Conservation (phyloP, 1,140 invertebrate genomes). For the Drosophila arizonae region DNA sequence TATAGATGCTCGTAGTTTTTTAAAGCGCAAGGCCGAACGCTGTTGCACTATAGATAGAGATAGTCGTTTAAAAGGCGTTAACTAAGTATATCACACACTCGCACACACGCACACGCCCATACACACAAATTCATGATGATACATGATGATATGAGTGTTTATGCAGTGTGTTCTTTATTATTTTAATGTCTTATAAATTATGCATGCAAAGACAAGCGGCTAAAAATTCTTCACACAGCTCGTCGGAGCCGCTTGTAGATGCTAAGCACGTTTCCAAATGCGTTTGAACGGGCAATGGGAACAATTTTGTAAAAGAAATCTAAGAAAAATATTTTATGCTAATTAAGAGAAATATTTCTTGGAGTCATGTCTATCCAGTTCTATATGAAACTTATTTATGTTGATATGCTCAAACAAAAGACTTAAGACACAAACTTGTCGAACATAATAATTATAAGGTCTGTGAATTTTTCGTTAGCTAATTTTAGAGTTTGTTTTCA, state of each 20-base stretch:
- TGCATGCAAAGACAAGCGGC: slow-evolving; percentile 63
- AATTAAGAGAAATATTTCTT: slow-evolving; percentile 54
- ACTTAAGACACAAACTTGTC: slow-evolving; percentile 45
- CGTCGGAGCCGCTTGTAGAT: slow-evolving; percentile 32
- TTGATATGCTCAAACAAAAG: slow-evolving; percentile 1
- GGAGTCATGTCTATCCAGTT: slow-evolving; percentile 10
- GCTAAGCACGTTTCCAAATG: slow-evolving; percentile 65
- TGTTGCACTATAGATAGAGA: slow-evolving; percentile 62
- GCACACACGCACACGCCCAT: slow-evolving; percentile 18
- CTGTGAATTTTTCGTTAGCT: slow-evolving; percentile 18
- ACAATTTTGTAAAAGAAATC: slow-evolving; percentile 59
- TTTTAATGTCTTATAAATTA: slow-evolving; percentile 61
- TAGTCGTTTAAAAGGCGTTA: slow-evolving; percentile 19
- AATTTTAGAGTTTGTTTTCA: not conserved
- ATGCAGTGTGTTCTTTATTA: slow-evolving; percentile 60
- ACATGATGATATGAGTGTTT: slow-evolving; percentile 32
- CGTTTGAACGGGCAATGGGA: slow-evolving; percentile 43
- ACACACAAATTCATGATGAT: slow-evolving; percentile 48
- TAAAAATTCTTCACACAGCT: slow-evolving; percentile 35
- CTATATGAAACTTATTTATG: not conserved
- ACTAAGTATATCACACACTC: slow-evolving; percentile 1
- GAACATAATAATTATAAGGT: slow-evolving; percentile 2
- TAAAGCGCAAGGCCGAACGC: slow-evolving; percentile 64
- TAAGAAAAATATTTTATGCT: slow-evolving; percentile 66
- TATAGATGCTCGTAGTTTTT: slow-evolving; percentile 45